A percentile compares a stretch with the other conserved stretches of the same genome.
Conservation (phyloP, 2,888 invertebrate species). For the Sabellastarte sp. region DNA sequence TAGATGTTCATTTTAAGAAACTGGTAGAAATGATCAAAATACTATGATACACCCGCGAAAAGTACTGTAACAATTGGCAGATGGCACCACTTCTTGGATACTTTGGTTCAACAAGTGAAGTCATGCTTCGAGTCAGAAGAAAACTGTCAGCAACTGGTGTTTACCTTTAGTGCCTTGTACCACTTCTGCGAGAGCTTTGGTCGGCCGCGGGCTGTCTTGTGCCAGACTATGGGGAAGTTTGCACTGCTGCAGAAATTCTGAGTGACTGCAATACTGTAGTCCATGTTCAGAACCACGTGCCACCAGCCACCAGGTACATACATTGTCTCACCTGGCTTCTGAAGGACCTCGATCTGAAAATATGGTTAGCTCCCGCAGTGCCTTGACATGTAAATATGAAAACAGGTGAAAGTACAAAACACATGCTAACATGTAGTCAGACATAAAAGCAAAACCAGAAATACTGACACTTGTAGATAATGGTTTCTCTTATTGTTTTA, state of each 20-base stretch:
- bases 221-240: conserved; percentile 97
- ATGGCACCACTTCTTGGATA: conserved; percentile 10
- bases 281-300: conserved; percentile 98
- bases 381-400: too few species aligned
- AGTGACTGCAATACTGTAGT: conserved; percentile 94
- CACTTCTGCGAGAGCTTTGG: conserved; percentile 95
- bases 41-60: background rate
- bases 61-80: conserved; percentile 6
- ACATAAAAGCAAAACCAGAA: too few species aligned
- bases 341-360: conserved; percentile 83
- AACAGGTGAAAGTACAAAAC: too few species aligned
- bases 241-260: conserved; percentile 89
- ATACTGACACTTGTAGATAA: too few species aligned
- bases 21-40: too few species aligned
- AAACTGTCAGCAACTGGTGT: too few species aligned
- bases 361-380: too few species aligned
- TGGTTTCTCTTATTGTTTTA: too few species aligned
- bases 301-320: conserved; percentile 99
- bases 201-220: conserved; percentile 86
- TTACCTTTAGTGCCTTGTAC: conserved; percentile 65
- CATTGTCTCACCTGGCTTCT: conserved; percentile 94
- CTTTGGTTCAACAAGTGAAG: conserved; percentile 5
- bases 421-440: too few species aligned
- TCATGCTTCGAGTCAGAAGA: too few species aligned
- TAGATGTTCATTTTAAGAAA: too few species aligned